Evolutionary conservation across 2,888 invertebrate species (phyloP).

Genomic region (Coenonympha arcania): DNA sequence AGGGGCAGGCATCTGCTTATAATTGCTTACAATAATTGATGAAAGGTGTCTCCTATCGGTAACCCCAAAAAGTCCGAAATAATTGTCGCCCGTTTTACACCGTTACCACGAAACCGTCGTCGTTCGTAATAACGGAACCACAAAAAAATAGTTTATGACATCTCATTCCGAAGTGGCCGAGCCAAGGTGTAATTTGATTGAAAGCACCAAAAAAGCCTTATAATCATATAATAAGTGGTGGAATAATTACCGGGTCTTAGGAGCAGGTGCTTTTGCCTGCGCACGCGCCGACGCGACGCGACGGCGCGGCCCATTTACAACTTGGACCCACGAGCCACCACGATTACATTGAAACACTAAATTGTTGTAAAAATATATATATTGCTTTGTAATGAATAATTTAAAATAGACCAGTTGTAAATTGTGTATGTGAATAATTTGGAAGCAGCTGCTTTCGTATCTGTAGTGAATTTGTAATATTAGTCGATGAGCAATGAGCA

Average conservation of each 20-base stretch:
- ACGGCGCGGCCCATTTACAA: constrained; percentile 30
- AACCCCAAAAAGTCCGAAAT: constrained; percentile 19
- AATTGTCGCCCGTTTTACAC: constrained; percentile 52
- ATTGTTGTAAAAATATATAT: constrained; percentile 26
- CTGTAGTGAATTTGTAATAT: neutral
- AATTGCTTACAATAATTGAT: constrained; percentile 21
- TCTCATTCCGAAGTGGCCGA: constrained; percentile 66
- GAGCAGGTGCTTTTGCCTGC: constrained; percentile 56
- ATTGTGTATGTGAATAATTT: constrained; percentile 12
- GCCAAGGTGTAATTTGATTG: constrained; percentile 74
- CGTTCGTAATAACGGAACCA: constrained; percentile 34
- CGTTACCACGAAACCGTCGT: constrained; percentile 48
- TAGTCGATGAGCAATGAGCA: neutral
- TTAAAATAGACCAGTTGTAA: constrained; percentile 14
- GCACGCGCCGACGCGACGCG: constrained; percentile 49
- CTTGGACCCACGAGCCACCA: constrained; percentile 42
- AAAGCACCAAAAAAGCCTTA: constrained; percentile 74
- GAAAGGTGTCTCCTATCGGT: constrained; percentile 19
- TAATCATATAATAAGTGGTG: constrained; percentile 73
- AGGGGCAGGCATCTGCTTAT: neutral
- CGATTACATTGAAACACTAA: constrained; percentile 41
- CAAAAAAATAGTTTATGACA: constrained; percentile 66
- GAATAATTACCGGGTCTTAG: constrained; percentile 70
- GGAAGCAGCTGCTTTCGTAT: constrained; percentile 16
- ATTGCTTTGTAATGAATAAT: constrained; percentile 22